These are phyloP conservation scores for Temnothorax curvispinosus DNA, from an alignment of 1,140 invertebrate species.

Conservation along the genomic window DNA sequence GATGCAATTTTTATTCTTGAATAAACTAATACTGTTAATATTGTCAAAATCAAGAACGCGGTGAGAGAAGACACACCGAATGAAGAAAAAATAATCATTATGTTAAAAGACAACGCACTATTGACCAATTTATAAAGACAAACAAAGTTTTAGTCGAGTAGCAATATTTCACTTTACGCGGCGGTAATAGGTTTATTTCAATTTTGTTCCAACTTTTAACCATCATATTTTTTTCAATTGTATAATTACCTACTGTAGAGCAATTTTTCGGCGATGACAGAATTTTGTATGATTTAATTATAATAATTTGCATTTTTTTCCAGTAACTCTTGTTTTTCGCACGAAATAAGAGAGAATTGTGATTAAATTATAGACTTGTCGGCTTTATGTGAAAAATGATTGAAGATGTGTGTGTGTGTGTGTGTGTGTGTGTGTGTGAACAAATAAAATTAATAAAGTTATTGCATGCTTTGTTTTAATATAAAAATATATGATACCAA, in stretches of 20 bases:
- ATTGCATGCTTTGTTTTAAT: not conserved
- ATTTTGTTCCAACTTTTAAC: not conserved
- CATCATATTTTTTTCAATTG: not conserved
- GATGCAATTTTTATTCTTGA: slow-evolving; percentile 45
- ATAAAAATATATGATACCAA: not conserved
- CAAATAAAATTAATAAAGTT: not conserved
- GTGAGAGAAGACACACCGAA: not conserved
- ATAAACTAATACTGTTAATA: not conserved
- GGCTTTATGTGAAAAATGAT: not conserved
- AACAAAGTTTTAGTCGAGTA: not conserved
- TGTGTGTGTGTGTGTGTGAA: no score
- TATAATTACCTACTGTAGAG: not conserved
- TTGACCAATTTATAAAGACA: not conserved
- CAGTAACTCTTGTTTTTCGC: not conserved
- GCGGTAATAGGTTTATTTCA: not conserved
- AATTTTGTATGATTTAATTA: not conserved
- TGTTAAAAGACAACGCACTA: not conserved
- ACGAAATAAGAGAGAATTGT: not conserved
- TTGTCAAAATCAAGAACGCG: not conserved
- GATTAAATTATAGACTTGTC: not conserved
- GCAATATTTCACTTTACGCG: not conserved
- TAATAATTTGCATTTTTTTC: not conserved
- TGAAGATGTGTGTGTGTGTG: no score
- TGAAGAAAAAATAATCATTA: not conserved
- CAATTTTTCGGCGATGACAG: not conserved